phyloP scores from a whole-genome alignment of 2,113 vertebrate species.

The Syngnathus floridae region DNA sequence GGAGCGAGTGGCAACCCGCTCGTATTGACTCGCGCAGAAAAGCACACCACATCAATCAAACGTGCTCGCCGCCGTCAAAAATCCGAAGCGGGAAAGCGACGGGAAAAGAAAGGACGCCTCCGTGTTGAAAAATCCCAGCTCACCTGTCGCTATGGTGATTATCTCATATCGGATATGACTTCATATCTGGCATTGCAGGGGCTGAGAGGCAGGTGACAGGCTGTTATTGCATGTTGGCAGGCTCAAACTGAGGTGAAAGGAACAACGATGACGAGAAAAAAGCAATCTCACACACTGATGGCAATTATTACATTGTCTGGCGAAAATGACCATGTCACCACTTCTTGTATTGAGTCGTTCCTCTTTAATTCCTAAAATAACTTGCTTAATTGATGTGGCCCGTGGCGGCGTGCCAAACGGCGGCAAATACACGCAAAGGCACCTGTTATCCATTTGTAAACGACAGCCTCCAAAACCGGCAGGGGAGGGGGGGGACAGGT shows the following conservation, averaged over 20 bases:
- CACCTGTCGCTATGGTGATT: conserved; percentile 9
- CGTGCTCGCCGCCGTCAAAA: not conserved
- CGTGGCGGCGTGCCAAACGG: conserved; percentile 25
- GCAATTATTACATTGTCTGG: not conserved
- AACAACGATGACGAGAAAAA: not conserved
- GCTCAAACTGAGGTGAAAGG: not conserved
- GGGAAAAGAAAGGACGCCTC: not conserved
- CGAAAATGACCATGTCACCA: not conserved
- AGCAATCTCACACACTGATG: too few species aligned
- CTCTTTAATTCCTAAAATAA: not conserved
- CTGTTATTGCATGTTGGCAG: not conserved
- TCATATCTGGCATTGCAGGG: conserved; percentile 16
- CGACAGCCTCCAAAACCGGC: conserved; percentile 16
- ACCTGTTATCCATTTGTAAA: conserved; percentile 48
- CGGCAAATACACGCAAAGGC: conserved; percentile 22
- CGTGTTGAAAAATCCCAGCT: conserved; percentile 18
- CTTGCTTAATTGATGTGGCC: conserved; percentile 5
- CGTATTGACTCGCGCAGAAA: too few species aligned
- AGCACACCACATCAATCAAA: too few species aligned
- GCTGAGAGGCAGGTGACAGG: conserved; percentile 41
- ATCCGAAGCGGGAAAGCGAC: not conserved
- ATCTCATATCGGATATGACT: conserved; percentile 25
- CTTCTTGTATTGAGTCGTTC: conserved; percentile 1
- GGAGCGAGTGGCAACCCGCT: not conserved
- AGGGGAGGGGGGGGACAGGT: conserved; percentile 35